phyloP scores from a whole-genome alignment of 2,888 invertebrate genomes.

The Drosophila kambysellisi region DNA sequence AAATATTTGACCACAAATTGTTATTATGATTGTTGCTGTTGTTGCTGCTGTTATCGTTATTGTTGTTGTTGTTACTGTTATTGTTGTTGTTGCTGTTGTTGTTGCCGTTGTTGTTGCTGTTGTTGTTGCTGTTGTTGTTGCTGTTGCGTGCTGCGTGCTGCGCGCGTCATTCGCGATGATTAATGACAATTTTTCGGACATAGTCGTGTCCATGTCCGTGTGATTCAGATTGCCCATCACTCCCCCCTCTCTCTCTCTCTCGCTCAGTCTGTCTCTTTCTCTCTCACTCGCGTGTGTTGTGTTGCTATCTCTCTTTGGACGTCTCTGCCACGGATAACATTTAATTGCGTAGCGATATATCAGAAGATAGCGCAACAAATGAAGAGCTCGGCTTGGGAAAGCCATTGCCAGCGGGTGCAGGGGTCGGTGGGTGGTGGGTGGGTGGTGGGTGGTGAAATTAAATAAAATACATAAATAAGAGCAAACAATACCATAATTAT shows the following conservation, averaged over 20 bases:
- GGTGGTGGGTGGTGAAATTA: conserved; percentile 36
- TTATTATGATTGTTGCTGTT: conserved; percentile 65
- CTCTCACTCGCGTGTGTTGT: conserved; percentile 16
- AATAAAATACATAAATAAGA: conserved; percentile 28
- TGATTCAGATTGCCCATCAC: conserved; percentile 39
- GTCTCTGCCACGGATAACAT: conserved; percentile 72
- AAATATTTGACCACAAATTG: conserved; percentile 77
- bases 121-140: conserved; percentile 26
- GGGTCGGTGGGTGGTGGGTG: not conserved
- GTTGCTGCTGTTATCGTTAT: conserved; percentile 11
- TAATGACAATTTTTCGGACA: conserved; percentile 73
- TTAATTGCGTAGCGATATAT: conserved; percentile 77
- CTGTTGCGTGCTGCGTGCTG: conserved; percentile 67
- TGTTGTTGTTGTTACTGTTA: conserved; percentile 16
- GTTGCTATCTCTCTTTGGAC: conserved; percentile 43
- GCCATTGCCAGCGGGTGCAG: not conserved
- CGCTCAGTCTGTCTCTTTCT: not conserved
- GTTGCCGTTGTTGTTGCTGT: conserved; percentile 5
- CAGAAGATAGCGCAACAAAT: conserved; percentile 64
- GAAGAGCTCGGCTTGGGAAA: not conserved
- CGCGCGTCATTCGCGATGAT: conserved; percentile 66
- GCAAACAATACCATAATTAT: conserved; percentile 1
- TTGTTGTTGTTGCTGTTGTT: not conserved
- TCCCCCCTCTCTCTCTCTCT: conserved; percentile 2
- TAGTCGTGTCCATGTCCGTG: conserved; percentile 44